Percentiles rank a stretch among this genome's conserved stretches.
Conservation (phyloP, 2,797 vertebrate species). For the Emydoidea blandingii region DNA sequence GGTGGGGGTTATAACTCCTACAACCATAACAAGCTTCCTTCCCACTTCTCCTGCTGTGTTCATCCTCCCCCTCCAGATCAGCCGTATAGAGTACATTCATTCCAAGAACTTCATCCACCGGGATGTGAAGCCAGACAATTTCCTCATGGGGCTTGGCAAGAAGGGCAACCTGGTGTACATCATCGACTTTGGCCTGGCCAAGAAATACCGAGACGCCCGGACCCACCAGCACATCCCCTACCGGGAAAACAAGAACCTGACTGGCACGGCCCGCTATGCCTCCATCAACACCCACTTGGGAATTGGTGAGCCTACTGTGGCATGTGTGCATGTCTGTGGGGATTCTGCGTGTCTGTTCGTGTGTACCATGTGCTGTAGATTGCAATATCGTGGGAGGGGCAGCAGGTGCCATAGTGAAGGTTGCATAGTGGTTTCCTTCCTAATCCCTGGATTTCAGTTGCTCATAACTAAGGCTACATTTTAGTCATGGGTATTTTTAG, state of each 20-base stretch:
- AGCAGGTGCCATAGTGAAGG: background rate
- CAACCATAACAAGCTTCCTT: background rate
- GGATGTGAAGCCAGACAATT: constrained; percentile 97
- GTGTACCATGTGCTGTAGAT: background rate
- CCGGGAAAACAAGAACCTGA: constrained; percentile 98
- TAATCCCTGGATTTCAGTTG: background rate
- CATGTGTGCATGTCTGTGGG: background rate
- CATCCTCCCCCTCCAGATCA: constrained; percentile 84
- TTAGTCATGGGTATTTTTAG: no score
- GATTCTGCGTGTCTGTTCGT: background rate
- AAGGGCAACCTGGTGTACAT: constrained; percentile 98
- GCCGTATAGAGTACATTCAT: constrained; percentile 98
- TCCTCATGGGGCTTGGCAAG: constrained; percentile 97
- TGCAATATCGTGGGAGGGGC: background rate
- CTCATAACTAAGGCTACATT: no score
- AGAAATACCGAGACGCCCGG: constrained; percentile 95
- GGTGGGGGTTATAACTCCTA: background rate
- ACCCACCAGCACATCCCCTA: constrained; percentile 99
- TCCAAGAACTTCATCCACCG: constrained; percentile 99
- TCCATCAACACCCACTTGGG: constrained; percentile 98
- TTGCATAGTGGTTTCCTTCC: background rate
- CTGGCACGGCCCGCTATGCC: constrained; percentile 95
- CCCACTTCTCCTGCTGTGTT: background rate
- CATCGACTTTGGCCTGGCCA: constrained; percentile 98
- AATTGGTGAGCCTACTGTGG: constrained; percentile 86